Conservation (phyloP, 1,140 invertebrate species). For the Pogonus chalceus region DNA sequence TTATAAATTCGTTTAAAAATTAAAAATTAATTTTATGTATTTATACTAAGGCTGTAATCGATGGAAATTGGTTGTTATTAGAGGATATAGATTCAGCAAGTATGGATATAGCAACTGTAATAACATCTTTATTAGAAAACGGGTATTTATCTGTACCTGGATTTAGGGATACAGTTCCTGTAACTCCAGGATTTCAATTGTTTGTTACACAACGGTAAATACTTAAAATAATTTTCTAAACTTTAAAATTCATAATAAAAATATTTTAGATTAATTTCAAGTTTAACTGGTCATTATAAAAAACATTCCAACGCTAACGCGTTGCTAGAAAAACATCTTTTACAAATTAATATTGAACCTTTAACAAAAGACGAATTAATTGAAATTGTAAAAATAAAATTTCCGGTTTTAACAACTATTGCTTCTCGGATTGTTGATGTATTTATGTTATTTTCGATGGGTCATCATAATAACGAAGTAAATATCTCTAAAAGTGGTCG, state of each 20-base stretch:
- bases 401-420: conserved; percentile 64
- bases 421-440: conserved; percentile 71
- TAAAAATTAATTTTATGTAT: conserved; percentile 9
- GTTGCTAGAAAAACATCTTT: conserved; percentile 72
- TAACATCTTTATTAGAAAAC: conserved; percentile 78
- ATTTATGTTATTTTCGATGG: conserved; percentile 69
- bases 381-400: conserved; percentile 54
- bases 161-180: conserved; percentile 68
- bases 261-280: conserved; percentile 46
- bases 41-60: conserved; percentile 60
- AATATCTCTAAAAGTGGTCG: conserved; percentile 40
- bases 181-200: conserved; percentile 77
- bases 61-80: conserved; percentile 85
- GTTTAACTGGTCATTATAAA: conserved; percentile 46
- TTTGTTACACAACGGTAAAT: conserved; percentile 79
- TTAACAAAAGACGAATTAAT: conserved; percentile 63
- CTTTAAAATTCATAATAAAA: conserved; percentile 10
- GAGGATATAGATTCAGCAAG: conserved; percentile 94
- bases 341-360: conserved; percentile 71
- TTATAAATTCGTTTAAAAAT: conserved; percentile 8
- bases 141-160: conserved; percentile 75
- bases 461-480: conserved; percentile 41
- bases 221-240: not conserved
- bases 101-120: conserved; percentile 81
- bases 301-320: conserved; percentile 52